phyloP scores from a whole-genome alignment of 2,797 vertebrate genomes.

The Lindbergichthys nudifrons region DNA sequence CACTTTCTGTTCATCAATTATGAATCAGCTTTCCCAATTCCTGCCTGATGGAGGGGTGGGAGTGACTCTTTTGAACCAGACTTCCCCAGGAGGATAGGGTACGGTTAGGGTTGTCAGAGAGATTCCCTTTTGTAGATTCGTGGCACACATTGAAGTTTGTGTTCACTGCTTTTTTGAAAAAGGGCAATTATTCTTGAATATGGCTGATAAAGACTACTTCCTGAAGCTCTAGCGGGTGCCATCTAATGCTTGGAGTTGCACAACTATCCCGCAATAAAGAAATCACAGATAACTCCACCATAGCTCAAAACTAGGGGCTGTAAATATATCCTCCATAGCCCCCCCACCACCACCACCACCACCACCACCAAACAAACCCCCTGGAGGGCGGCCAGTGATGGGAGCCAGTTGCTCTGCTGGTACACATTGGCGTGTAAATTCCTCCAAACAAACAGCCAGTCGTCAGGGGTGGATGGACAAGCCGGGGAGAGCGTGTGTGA shows the following conservation, averaged over 20 bases:
- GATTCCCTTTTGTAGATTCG: background rate
- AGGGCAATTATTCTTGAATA: background rate
- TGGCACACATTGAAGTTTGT: background rate
- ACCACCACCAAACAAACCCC: conserved; percentile 55
- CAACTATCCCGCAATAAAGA: conserved; percentile 19
- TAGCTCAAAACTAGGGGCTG: conserved; percentile 24
- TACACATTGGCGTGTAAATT: conserved; percentile 68
- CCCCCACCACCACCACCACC: conserved; percentile 7
- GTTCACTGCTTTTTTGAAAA: background rate
- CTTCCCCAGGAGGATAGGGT: conserved; percentile 7
- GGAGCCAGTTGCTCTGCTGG: conserved; percentile 52
- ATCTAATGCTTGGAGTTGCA: conserved; percentile 27
- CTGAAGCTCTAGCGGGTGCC: background rate
- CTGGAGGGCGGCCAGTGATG: conserved; percentile 51
- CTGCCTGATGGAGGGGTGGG: conserved; percentile 29
- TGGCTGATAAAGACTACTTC: background rate
- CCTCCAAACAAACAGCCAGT: conserved; percentile 74
- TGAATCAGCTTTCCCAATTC: conserved; percentile 59
- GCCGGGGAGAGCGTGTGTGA: conserved; percentile 43
- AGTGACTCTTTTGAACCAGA: conserved; percentile 33
- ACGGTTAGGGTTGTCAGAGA: background rate
- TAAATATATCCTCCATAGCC: conserved; percentile 52
- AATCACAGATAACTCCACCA: conserved; percentile 9
- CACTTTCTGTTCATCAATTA: conserved; percentile 59
- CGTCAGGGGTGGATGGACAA: conserved; percentile 59